A percentile compares a stretch with the other conserved stretches of the same genome.
Conservation (phyloP, 1,140 invertebrate species). For the Hyles vespertilio region DNA sequence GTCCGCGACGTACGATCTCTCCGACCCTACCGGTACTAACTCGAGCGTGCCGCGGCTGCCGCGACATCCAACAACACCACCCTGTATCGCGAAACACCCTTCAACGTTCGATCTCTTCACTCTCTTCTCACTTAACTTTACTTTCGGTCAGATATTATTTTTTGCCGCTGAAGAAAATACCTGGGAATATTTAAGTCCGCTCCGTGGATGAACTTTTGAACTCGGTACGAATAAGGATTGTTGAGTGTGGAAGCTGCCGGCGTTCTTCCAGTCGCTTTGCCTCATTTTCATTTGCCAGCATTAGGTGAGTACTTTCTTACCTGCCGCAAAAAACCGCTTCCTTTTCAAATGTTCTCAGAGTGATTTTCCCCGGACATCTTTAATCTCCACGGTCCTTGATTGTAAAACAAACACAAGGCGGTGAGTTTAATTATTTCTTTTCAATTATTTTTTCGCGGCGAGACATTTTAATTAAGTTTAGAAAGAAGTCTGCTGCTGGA, state of each 20-base stretch:
- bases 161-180: neutral
- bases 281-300: conserved; percentile 58
- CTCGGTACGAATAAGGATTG: conserved; percentile 47
- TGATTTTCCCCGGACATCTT: conserved; percentile 23
- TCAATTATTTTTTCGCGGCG: conserved; percentile 15
- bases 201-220: conserved; percentile 22
- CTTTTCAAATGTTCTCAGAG: conserved; percentile 26
- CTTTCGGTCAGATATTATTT: conserved; percentile 4
- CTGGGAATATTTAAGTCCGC: conserved; percentile 2
- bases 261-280: conserved; percentile 30
- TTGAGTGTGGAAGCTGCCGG: conserved; percentile 49
- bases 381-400: conserved; percentile 20
- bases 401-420: conserved; percentile 18
- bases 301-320: conserved; percentile 50
- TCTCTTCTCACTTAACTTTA: conserved; percentile 6
- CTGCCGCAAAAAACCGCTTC: conserved; percentile 39
- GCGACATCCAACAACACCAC: conserved; percentile 25
- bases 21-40: conserved; percentile 61
- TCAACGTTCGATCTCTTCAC: conserved; percentile 20
- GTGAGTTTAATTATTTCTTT: conserved; percentile 19
- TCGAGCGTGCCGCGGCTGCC: conserved; percentile 46
- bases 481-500: too few relatives aligned
- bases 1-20: conserved; percentile 64
- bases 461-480: conserved; percentile 5
- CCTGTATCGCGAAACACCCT: conserved; percentile 17